Conservation (phyloP, 2,113 vertebrate species). For the Podarcis cretensis region DNA sequence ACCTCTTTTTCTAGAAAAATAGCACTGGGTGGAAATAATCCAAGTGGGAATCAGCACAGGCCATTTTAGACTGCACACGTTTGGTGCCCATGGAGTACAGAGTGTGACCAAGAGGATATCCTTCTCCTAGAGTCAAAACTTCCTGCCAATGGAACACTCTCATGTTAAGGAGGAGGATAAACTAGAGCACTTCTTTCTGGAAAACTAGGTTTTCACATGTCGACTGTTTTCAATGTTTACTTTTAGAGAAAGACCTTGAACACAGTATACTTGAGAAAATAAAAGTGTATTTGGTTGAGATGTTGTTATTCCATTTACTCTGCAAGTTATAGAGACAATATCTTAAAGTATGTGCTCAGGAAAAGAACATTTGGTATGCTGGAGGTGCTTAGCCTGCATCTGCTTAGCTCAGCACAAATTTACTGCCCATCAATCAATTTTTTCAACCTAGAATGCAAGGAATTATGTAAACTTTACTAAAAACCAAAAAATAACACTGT, state of each 20-base stretch:
- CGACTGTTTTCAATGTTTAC: background rate
- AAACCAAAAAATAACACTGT: background rate
- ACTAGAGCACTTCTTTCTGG: background rate
- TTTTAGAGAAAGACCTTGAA: background rate
- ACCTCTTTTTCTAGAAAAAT: no score
- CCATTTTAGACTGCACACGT: no score
- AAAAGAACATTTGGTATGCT: background rate
- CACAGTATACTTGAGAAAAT: slow-evolving; percentile 2
- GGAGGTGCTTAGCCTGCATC: accelerated
- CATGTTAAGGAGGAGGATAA: no score
- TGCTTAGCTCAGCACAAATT: background rate
- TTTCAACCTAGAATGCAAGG: background rate
- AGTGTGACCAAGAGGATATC: no score
- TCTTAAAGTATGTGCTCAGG: background rate
- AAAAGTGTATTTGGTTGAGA: background rate
- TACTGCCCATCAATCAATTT: background rate
- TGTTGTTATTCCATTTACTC: background rate
- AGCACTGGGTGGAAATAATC: no score
- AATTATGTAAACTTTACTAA: background rate
- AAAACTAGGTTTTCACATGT: background rate
- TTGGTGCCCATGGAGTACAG: no score
- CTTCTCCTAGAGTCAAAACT: no score
- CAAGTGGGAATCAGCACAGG: no score
- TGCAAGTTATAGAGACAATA: slow-evolving; percentile 15
- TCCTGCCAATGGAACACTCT: no score